Base-by-base conservation (phyloP, 2,113 vertebrate species). In the Fregetta grallaria region DNA sequence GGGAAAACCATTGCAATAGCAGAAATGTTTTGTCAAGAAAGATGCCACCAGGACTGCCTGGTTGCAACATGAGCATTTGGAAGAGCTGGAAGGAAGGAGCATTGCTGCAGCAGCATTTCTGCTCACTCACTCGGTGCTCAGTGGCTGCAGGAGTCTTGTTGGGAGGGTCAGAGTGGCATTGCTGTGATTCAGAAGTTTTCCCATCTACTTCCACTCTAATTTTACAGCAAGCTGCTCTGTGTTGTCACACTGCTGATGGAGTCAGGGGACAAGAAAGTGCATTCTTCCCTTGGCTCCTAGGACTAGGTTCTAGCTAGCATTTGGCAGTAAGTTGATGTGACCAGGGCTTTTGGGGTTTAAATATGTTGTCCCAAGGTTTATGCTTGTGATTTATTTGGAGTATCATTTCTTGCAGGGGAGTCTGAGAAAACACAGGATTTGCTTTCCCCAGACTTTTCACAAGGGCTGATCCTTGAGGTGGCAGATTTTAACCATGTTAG, bases 41-140 rank as follows among this genome's bases (percentile, higher is more conserved):
- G 49, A 25, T 53, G 56, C 20, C 15, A 10, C 11, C 58, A 34
- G 23, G 47, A 26, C 34, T 34, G 80, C 30, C 23, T 55, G 66
- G 23, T 25, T 40, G 55, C 29, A 47, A 5, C 0, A 3, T 3
- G n/a, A 61, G 13, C 3, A 1, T 3, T 78, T 52, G 71, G 56
- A 87, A 63, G 50, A 32, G 50, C 21, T 61, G 56, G 50, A 80
- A 63, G 53, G 62, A 61, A 4, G 17, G 32, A 62, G 17, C 15
- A 13, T 23, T 13, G 22, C n/a, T 38, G 36, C 58, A 30, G 92
- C 34, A 59, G 49, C 36, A 4, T 22, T 27, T 13, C 75, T 40
- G 4, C 61, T 65, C 18, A 2, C 36, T 52, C 1, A 2, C 32
- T 63, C 14, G 3, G 36, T 56, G 42, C 12, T 73, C 67, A 18